These are phyloP conservation scores for Pentalonia nigronervosa DNA, from an alignment of 1,140 invertebrate species.

Conservation along the genomic window DNA sequence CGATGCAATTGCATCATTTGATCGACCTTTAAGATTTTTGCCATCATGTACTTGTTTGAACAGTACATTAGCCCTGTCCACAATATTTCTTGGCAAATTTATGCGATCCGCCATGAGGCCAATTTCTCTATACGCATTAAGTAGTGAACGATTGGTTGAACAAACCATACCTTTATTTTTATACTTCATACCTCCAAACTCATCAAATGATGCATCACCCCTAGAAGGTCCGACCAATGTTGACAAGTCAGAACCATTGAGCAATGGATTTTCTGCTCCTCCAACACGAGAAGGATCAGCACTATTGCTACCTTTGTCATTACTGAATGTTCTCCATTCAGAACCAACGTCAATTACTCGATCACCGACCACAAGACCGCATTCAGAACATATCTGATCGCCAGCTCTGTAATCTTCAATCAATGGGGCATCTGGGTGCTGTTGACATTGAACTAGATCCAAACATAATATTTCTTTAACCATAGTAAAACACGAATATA, in stretches of 20 bases:
- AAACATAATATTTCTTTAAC: neutral
- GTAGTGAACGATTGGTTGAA: slow-evolving; percentile 64
- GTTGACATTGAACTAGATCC: slow-evolving; percentile 46
- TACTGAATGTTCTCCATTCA: slow-evolving; percentile 99
- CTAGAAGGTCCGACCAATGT: slow-evolving; percentile 95
- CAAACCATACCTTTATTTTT: slow-evolving; percentile 54
- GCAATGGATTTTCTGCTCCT: slow-evolving; percentile 92
- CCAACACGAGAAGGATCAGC: slow-evolving; percentile 97
- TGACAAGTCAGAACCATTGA: slow-evolving; percentile 94
- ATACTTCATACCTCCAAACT: slow-evolving; percentile 90
- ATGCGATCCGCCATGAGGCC: slow-evolving; percentile 97
- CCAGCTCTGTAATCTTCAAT: slow-evolving; percentile 76
- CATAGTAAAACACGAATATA: neutral
- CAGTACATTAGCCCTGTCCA: slow-evolving; percentile 92
- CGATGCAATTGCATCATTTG: slow-evolving; percentile 96
- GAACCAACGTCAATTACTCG: slow-evolving; percentile 99
- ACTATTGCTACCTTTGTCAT: slow-evolving; percentile 80
- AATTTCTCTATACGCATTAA: slow-evolving; percentile 96
- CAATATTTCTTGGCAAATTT: slow-evolving; percentile 93
- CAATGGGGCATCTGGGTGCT: slow-evolving; percentile 55
- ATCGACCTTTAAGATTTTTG: slow-evolving; percentile 86
- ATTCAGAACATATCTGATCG: slow-evolving; percentile 98
- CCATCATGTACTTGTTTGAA: slow-evolving; percentile 99
- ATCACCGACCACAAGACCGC: slow-evolving; percentile 98
- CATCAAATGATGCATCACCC: slow-evolving; percentile 80